Conservation (phyloP, 2,797 vertebrate genomes). For the Lagorchestes hirsutus region DNA sequence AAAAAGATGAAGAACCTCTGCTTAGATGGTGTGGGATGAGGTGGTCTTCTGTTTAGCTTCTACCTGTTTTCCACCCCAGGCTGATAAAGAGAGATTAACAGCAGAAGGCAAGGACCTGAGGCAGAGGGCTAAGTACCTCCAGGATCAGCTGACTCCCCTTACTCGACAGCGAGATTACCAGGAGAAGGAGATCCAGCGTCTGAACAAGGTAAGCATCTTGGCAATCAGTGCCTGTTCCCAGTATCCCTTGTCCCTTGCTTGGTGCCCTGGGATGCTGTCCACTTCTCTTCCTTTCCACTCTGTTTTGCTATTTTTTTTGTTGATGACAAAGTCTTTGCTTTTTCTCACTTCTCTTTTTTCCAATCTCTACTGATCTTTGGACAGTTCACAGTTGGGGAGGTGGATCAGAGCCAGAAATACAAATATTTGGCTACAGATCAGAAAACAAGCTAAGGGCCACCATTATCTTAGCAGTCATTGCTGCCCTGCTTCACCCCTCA, state of each 20-base stretch:
- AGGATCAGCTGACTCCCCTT: constrained; percentile 95
- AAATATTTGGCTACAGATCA: not conserved
- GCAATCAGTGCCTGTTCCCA: not conserved
- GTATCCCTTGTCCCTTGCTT: not conserved
- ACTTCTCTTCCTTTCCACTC: too few species aligned
- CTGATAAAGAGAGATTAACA: constrained; percentile 93
- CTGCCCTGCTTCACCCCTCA: not conserved
- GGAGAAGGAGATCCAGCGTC: constrained; percentile 97
- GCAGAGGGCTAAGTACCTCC: constrained; percentile 94
- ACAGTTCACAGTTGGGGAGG: not conserved
- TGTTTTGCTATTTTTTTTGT: not conserved
- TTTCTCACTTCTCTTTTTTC: not conserved
- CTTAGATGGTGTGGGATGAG: not conserved
- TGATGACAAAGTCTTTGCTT: not conserved
- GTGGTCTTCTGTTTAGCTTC: not conserved
- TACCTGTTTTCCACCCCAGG: constrained; percentile 82
- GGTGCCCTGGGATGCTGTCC: not conserved
- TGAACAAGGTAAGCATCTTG: constrained; percentile 91
- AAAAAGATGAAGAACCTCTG: not conserved
- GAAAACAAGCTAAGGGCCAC: not conserved
- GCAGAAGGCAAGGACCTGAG: constrained; percentile 93
- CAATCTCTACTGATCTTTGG: not conserved
- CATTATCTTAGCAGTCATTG: not conserved
- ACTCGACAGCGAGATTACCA: constrained; percentile 97
- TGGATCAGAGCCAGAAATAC: not conserved